These are phyloP conservation scores for Timandra comae DNA, from an alignment of 2,888 invertebrate species.

Conservation along the genomic window DNA sequence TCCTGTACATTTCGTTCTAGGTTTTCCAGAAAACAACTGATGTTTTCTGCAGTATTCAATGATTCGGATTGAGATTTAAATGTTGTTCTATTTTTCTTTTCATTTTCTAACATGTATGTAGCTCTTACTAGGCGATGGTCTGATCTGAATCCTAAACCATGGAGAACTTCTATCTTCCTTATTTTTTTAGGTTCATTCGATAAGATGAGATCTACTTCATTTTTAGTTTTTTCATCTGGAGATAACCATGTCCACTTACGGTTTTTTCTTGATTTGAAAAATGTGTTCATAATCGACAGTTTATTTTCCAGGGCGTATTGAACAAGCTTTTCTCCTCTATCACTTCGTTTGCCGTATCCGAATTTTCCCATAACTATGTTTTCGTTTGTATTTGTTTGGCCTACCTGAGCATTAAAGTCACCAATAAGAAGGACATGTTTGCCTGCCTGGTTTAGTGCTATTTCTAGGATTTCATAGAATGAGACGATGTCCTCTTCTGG, in stretches of 20 bases:
- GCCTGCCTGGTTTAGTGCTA: background rate
- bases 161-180: background rate
- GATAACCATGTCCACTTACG: constrained; percentile 1
- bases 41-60: background rate
- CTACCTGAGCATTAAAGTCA: background rate
- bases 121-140: background rate
- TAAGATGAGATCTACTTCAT: background rate
- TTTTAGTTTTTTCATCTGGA: background rate
- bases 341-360: constrained; percentile 1
- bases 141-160: background rate
- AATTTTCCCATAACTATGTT: background rate
- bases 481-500: background rate
- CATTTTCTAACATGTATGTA: background rate
- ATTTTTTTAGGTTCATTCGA: background rate
- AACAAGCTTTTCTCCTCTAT: background rate
- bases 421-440: background rate
- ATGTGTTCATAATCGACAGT: background rate
- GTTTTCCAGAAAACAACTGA: background rate
- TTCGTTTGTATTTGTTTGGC: background rate
- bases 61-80: no score
- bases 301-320: background rate
- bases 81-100: constrained; percentile 4
- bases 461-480: background rate
- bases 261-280: background rate
- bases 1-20: background rate